A percentile compares a stretch with the other conserved stretches of the same genome.
These are phyloP conservation scores for Balaeniceps rex DNA, from an alignment of 2,113 vertebrate genomes.

Conservation along the genomic window DNA sequence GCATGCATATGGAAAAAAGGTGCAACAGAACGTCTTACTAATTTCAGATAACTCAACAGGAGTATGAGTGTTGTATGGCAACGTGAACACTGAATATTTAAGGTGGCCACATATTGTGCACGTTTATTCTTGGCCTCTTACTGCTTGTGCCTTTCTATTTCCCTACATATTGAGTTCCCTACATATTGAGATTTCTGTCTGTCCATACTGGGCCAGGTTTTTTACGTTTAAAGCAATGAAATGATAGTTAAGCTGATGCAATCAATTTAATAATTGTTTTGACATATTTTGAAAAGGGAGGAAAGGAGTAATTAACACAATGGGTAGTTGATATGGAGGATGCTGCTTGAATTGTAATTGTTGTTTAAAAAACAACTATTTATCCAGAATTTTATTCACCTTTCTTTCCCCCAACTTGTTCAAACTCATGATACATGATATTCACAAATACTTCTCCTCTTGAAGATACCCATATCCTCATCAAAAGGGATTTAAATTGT, in stretches of 20 bases:
- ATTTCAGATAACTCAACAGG: neutral
- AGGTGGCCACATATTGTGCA: neutral
- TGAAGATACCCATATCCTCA: neutral
- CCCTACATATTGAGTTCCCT: neutral
- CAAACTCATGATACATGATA: neutral
- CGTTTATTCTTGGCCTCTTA: neutral
- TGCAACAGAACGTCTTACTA: neutral
- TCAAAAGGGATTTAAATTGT: neutral
- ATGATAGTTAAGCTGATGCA: neutral
- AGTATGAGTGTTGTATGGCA: neutral
- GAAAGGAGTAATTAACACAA: neutral
- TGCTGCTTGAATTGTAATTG: neutral
- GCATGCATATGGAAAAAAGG: neutral
- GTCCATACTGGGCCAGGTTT: neutral
- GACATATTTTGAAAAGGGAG: neutral
- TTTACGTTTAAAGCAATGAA: neutral
- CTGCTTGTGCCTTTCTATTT: neutral
- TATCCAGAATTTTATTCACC: neutral
- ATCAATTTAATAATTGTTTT: neutral
- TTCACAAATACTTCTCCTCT: neutral
- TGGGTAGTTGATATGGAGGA: neutral
- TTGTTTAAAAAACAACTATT: neutral
- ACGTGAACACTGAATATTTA: neutral
- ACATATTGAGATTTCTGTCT: neutral
- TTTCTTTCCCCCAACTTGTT: neutral